These are phyloP conservation scores for Arctocebus calabarensis DNA, from an alignment of 2,797 vertebrate genomes.

Conservation along the genomic window DNA sequence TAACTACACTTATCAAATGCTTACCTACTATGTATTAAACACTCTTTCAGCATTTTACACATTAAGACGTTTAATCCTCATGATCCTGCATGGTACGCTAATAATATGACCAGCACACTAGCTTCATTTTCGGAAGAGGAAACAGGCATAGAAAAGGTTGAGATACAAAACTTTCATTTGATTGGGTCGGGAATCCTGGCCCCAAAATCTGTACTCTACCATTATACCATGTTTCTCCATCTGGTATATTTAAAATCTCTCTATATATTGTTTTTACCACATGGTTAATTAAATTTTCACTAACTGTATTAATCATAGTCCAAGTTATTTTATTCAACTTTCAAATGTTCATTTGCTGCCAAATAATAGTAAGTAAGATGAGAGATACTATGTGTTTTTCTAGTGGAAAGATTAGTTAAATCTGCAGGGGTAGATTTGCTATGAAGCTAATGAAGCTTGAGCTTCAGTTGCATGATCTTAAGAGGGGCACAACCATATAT, in stretches of 20 bases:
- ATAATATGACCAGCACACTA: not conserved
- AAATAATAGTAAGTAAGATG: not conserved
- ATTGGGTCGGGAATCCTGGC: not conserved
- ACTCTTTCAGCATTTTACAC: not conserved
- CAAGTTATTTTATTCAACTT: not conserved
- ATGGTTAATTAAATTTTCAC: not conserved
- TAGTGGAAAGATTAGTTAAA: not conserved
- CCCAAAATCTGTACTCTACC: not conserved
- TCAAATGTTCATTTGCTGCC: not conserved
- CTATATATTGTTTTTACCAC: not conserved
- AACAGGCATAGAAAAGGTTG: not conserved
- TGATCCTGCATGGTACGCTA: not conserved
- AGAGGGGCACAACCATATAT: not conserved
- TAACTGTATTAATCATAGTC: not conserved
- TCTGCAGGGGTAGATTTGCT: slow-evolving; percentile 1
- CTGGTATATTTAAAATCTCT: not conserved
- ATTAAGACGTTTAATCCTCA: not conserved
- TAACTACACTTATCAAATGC: not conserved
- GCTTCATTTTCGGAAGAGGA: slow-evolving; percentile 42
- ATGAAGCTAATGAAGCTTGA: not conserved
- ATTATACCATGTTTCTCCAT: not conserved
- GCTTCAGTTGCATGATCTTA: not conserved
- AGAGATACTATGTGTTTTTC: not conserved
- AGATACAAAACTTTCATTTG: not conserved
- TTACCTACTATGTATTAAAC: slow-evolving; percentile 20